Evolutionary conservation across 2,113 vertebrate species (phyloP).

Genomic region (Seriola aureovittata): DNA sequence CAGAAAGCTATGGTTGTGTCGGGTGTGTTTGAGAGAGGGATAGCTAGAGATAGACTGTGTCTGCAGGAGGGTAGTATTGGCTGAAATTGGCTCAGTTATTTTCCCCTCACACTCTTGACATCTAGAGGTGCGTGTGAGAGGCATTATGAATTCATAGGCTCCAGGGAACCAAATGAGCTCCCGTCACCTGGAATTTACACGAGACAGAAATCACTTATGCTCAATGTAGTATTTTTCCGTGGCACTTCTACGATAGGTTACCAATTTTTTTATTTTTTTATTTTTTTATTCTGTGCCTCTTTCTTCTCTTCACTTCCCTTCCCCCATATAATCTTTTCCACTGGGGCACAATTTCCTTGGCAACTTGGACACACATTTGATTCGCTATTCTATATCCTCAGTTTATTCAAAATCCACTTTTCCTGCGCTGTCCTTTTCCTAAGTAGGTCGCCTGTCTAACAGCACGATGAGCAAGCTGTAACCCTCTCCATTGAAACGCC

Average conservation of each 20-base stretch:
- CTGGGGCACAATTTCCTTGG: constrained; percentile 59
- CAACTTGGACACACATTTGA: constrained; percentile 70
- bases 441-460: constrained; percentile 71
- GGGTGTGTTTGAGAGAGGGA: constrained; percentile 28
- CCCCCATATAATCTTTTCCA: constrained; percentile 51
- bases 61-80: constrained; percentile 54
- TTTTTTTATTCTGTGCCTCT: background rate
- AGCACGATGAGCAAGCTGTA: constrained; percentile 34
- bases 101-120: constrained; percentile 56
- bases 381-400: constrained; percentile 56
- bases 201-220: constrained; percentile 74
- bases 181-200: constrained; percentile 74
- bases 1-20: constrained; percentile 26
- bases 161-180: constrained; percentile 72
- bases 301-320: constrained; percentile 13
- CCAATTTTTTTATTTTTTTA: constrained; percentile 15
- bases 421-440: constrained; percentile 41
- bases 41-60: constrained; percentile 48
- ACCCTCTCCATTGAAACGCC: constrained; percentile 46
- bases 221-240: constrained; percentile 69
- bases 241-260: constrained; percentile 61
- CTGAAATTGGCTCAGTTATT: constrained; percentile 73
- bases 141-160: constrained; percentile 79
- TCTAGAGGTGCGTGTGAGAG: constrained; percentile 49
- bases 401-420: constrained; percentile 64